These are phyloP conservation scores for Patagioenas fasciata DNA, from an alignment of 2,113 vertebrate species.

Conservation along the genomic window DNA sequence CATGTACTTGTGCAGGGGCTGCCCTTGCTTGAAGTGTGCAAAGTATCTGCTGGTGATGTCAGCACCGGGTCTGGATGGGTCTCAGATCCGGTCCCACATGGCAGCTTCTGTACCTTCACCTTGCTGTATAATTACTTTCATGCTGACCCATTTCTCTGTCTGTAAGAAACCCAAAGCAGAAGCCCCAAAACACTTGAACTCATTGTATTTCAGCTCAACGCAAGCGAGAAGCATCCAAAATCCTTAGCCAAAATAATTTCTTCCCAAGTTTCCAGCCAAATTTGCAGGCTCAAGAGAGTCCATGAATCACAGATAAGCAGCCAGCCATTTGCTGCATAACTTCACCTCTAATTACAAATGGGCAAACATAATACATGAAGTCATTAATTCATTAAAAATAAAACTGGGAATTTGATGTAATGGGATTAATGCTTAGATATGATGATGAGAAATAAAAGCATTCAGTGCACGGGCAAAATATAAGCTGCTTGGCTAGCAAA, in stretches of 20 bases:
- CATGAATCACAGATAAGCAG: not conserved
- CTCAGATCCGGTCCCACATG: not conserved
- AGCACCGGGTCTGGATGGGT: accelerated
- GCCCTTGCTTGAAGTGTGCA: not conserved
- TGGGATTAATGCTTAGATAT: not conserved
- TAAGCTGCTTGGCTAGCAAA: not conserved
- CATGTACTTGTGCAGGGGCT: not conserved
- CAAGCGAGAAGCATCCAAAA: not conserved
- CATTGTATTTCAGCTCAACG: not conserved
- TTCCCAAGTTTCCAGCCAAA: constrained; percentile 31
- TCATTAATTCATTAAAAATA: constrained; percentile 21
- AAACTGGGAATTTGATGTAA: not conserved
- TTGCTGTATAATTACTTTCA: not conserved
- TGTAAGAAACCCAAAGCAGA: constrained; percentile 43
- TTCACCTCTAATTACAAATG: constrained; percentile 27
- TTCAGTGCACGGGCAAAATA: not conserved
- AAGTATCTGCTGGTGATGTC: not conserved
- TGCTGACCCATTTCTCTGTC: not conserved
- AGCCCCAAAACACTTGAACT: constrained; percentile 35
- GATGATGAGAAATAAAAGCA: not conserved
- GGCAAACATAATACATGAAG: not conserved
- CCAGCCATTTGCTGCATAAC: not conserved
- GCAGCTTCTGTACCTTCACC: not conserved
- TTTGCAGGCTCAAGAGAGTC: constrained; percentile 8
- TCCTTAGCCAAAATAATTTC: constrained; percentile 26